Evolutionary conservation across 2,888 invertebrate genomes (phyloP), one percentile per base, ranked within the genome.

Genomic region (Agrotis puta): DNA sequence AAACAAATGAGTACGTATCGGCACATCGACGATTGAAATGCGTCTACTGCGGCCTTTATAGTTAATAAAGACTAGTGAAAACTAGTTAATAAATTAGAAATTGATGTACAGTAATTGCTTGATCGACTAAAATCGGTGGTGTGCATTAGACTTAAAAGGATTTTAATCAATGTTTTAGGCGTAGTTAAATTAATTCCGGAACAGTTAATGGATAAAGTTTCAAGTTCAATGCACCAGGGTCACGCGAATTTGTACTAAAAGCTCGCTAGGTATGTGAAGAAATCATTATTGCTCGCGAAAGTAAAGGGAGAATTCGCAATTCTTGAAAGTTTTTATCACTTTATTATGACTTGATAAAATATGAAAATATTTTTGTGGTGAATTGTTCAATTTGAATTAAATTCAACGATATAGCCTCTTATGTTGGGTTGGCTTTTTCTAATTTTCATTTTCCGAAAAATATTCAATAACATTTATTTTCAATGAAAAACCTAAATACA

Each of bases 161-260:
- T 59, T 64, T 16, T 3, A 43, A 27, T 68, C 65, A 59, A 70
- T 63, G 33, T 65, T 65, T 63, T 63, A 56, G 50, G 69, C 47
- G 53, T 64, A 54, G 61, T 66, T 48, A 62, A 18, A 57, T 51
- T 75, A 56, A 50, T 51, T 63, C 58, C 58, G 64, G 48, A 66
- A 79, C 68, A 16, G 39, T 24, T 66, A 77, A 77, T 48, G 39
- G 48, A 20, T 16, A 45, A 82, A 82, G 71, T 82, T 81, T 70
- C 22, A 59, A 75, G 66, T 79, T 81, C 61, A 81, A 81, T 81
- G 69, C 75, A 78, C 62, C 66, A 64, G 53, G 11, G 62, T 53
- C 81, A 81, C 79, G 81, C 82, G 66, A 81, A 71, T 59, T 71
- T 48, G 61, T 70, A 65, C 58, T 71, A 18, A 70, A 73, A 79